Percentiles rank a stretch among this genome's conserved stretches.
Conservation (phyloP, 2,888 invertebrate genomes). For the Callinectes sapidus region DNA sequence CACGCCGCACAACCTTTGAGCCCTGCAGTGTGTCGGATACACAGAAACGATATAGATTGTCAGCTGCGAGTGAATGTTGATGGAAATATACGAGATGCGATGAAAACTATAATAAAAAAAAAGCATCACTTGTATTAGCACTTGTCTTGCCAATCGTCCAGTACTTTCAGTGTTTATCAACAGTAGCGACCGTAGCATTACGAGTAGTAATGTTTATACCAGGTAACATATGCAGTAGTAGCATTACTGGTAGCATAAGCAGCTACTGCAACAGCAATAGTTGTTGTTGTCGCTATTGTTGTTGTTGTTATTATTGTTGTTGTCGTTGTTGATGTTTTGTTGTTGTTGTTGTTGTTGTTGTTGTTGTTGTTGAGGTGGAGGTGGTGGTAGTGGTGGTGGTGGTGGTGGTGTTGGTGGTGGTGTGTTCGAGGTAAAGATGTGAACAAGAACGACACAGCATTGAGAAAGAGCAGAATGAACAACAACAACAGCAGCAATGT, state of each 20-base stretch:
- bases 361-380: background rate
- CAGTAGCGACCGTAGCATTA: background rate
- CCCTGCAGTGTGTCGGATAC: background rate
- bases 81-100: background rate
- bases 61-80: background rate
- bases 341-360: background rate
- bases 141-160: no score
- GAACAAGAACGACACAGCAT: background rate
- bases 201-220: background rate
- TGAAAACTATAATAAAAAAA: background rate
- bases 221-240: background rate
- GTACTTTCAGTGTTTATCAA: background rate
- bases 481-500: no score
- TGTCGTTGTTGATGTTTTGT: background rate
- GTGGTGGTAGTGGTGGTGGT: background rate
- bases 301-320: background rate
- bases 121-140: no score
- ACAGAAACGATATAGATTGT: background rate
- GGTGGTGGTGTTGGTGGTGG: background rate
- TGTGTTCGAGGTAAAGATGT: background rate
- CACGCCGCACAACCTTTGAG: background rate
- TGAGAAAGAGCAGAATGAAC: no score
- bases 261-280: background rate
- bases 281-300: background rate
- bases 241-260: background rate